Evolutionary conservation across 1,140 invertebrate species (phyloP).

Genomic region (Drosophila pandora): DNA sequence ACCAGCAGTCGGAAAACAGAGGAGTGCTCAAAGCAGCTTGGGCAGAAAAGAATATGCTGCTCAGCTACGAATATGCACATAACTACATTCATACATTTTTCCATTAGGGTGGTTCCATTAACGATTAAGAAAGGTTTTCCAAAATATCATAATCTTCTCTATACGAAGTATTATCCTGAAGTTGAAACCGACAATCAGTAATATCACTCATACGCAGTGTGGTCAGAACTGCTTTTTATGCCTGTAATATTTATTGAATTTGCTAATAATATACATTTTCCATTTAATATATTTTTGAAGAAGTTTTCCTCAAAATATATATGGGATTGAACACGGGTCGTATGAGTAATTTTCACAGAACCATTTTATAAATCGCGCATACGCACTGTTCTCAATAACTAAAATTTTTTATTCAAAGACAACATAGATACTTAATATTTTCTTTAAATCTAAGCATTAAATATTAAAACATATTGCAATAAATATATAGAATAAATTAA

Average conservation of each 20-base stretch:
- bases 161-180: background rate
- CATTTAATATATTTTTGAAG: no score
- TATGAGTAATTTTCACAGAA: background rate
- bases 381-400: background rate
- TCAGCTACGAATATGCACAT: constrained; percentile 20
- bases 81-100: constrained; percentile 15
- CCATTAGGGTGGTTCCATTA: background rate
- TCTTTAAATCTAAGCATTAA: no score
- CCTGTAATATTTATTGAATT: no score
- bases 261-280: no score
- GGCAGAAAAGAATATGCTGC: constrained; percentile 34
- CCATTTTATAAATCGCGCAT: background rate
- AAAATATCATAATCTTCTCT: background rate
- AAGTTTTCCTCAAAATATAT: no score
- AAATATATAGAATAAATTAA: no score
- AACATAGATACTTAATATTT: background rate
- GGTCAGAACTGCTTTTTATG: background rate
- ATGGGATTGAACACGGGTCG: background rate
- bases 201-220: background rate
- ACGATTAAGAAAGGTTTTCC: background rate
- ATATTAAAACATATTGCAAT: no score
- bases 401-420: background rate
- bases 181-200: background rate
- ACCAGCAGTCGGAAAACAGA: constrained; percentile 40
- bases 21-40: constrained; percentile 47